Conservation (phyloP, 2,888 invertebrate genomes). For the Monopis laevigella region DNA sequence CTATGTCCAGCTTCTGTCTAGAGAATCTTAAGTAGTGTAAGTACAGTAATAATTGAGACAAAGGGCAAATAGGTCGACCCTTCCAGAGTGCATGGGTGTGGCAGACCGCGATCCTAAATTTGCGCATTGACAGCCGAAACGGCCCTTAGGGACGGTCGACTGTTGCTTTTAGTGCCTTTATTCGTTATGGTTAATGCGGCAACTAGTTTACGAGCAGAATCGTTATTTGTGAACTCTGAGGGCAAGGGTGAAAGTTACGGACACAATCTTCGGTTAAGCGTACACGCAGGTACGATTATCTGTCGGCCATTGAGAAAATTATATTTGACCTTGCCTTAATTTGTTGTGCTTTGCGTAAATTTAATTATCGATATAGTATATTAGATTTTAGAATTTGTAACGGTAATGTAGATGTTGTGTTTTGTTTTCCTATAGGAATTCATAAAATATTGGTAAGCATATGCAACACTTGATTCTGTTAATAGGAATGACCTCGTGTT, state of each 20-base stretch:
- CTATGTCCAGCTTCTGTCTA: slow-evolving; percentile 15
- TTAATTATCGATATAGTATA: too few species aligned
- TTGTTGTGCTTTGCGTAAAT: slow-evolving; percentile 12
- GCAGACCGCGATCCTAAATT: slow-evolving; percentile 49
- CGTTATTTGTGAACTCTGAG: slow-evolving; percentile 51
- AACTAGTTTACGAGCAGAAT: slow-evolving; percentile 53
- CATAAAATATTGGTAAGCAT: too few species aligned
- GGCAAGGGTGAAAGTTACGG: slow-evolving; percentile 17
- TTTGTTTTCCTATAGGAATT: too few species aligned
- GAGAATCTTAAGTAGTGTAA: slow-evolving; percentile 7
- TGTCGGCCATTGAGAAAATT: slow-evolving; percentile 6
- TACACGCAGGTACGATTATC: slow-evolving; percentile 20
- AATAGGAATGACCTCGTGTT: too few species aligned
- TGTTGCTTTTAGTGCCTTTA: slow-evolving; percentile 64
- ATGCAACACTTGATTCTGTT: too few species aligned
- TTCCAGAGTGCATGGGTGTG: slow-evolving; percentile 63
- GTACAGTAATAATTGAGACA: slow-evolving; percentile 51
- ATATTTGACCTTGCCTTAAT: slow-evolving; percentile 5
- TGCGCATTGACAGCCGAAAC: slow-evolving; percentile 66
- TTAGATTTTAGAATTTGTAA: too few species aligned
- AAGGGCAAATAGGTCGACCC: slow-evolving; percentile 60
- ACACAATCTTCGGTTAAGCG: slow-evolving; percentile 20
- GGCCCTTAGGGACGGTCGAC: slow-evolving; percentile 55
- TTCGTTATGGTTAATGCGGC: slow-evolving; percentile 64
- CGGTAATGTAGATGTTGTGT: too few species aligned